Evolutionary conservation across 2,888 invertebrate species (phyloP).

Genomic region (Lycophotia porphyrea): DNA sequence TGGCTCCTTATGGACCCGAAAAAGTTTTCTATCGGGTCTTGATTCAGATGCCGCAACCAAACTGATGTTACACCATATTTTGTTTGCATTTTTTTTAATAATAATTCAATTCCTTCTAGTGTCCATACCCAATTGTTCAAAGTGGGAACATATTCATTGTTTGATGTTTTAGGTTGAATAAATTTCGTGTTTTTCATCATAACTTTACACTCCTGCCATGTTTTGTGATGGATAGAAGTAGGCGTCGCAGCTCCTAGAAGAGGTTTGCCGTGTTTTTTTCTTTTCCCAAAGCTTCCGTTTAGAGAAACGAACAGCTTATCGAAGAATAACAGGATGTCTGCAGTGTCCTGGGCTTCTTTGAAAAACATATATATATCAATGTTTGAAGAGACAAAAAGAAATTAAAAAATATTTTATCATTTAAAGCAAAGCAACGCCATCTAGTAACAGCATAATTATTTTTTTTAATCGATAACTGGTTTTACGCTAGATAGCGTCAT

Average conservation of each 20-base stretch:
- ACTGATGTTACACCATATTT: constrained; percentile 6
- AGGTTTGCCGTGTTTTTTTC: not conserved
- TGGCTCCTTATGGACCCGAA: constrained; percentile 9
- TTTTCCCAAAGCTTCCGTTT: constrained; percentile 8
- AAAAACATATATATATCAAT: too few species aligned
- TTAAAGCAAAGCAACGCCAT: too few species aligned
- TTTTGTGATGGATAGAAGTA: not conserved
- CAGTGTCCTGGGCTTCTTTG: not conserved
- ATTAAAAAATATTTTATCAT: too few species aligned
- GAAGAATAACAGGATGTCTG: not conserved
- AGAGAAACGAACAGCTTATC: not conserved
- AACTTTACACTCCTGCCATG: not conserved
- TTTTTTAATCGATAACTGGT: too few species aligned
- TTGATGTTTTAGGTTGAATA: not conserved
- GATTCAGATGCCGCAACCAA: constrained; percentile 7
- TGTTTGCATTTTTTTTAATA: not conserved
- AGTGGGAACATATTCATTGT: not conserved
- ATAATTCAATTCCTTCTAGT: not conserved
- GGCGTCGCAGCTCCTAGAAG: not conserved
- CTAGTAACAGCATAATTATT: too few species aligned
- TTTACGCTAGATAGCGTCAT: too few species aligned
- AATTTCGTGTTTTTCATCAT: not conserved
- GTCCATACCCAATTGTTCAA: not conserved
- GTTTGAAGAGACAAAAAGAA: too few species aligned
- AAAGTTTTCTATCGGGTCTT: not conserved